A percentile compares a stretch with the other conserved stretches of the same genome.
Conservation (phyloP, 2,888 invertebrate species). For the Esperia sulphurella region DNA sequence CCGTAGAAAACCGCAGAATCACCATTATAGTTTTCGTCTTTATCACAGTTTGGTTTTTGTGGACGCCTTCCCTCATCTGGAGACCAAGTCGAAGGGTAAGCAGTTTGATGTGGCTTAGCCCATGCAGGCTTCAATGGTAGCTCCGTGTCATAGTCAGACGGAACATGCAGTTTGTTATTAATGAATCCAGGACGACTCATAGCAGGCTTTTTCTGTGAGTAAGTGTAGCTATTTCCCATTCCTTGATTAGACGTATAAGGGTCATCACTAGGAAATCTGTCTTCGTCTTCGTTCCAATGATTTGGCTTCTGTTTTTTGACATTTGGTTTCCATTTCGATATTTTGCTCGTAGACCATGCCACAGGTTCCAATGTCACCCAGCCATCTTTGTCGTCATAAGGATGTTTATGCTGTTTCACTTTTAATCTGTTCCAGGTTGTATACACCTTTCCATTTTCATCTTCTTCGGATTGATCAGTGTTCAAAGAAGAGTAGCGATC, state of each 20-base stretch:
- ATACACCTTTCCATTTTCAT: slow-evolving; percentile 51
- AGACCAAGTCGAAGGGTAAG: slow-evolving; percentile 56
- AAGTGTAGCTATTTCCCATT: slow-evolving; percentile 37
- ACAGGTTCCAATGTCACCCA: slow-evolving; percentile 89
- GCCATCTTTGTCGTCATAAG: slow-evolving; percentile 84
- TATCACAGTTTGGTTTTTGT: slow-evolving; percentile 64
- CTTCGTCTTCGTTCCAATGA: slow-evolving; percentile 63
- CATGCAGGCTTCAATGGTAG: slow-evolving; percentile 63
- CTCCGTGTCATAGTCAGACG: slow-evolving; percentile 56
- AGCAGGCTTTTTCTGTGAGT: slow-evolving; percentile 52
- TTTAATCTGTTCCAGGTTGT: slow-evolving; percentile 76
- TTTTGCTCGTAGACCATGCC: slow-evolving; percentile 89
- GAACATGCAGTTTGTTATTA: slow-evolving; percentile 57
- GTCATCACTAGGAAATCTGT: slow-evolving; percentile 42
- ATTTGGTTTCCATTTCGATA: slow-evolving; percentile 88
- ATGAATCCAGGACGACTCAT: slow-evolving; percentile 56
- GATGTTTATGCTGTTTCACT: slow-evolving; percentile 77
- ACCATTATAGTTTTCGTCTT: slow-evolving; percentile 44
- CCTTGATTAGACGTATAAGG: slow-evolving; percentile 39
- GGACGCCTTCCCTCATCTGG: slow-evolving; percentile 65
- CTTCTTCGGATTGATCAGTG: slow-evolving; percentile 32
- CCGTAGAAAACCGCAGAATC: slow-evolving; percentile 60
- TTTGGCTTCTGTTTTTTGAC: slow-evolving; percentile 73
- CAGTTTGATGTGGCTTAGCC: slow-evolving; percentile 49
- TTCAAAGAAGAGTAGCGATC: slow-evolving; percentile 27